A percentile compares a stretch with the other conserved stretches of the same genome.
phyloP scores from a whole-genome alignment of 2,113 vertebrate genomes.

The Pundamilia nyererei region DNA sequence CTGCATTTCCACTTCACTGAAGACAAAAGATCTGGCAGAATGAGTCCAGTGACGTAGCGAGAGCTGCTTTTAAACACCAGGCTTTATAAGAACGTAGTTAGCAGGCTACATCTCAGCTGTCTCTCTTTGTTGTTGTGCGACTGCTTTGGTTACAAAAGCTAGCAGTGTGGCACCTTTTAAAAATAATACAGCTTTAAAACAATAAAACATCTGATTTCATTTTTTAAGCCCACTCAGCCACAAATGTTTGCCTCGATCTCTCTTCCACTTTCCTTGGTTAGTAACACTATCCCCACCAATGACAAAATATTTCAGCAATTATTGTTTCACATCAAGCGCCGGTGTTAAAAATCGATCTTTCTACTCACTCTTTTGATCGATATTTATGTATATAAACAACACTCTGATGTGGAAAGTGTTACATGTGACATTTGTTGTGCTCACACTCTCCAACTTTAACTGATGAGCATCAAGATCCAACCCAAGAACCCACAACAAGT shows the following conservation, averaged over 20 bases:
- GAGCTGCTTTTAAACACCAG: background rate
- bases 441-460: background rate
- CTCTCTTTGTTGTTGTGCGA: background rate
- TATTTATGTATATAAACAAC: background rate
- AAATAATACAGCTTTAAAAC: background rate
- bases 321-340: background rate
- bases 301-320: background rate
- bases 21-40: background rate
- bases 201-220: background rate
- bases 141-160: background rate
- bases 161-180: rapidly evolving
- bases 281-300: background rate
- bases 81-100: background rate
- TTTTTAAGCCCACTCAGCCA: background rate
- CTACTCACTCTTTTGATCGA: background rate
- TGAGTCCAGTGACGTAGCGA: background rate
- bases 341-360: background rate
- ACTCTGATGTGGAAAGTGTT: background rate
- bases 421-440: background rate
- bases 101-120: background rate
- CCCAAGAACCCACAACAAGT: background rate
- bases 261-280: background rate
- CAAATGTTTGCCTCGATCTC: background rate
- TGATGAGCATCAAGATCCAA: background rate
- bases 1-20: background rate